Percentiles rank a stretch among this genome's conserved stretches.
phyloP scores from a whole-genome alignment of 2,888 invertebrate species.

The Rhodophaea formosa region DNA sequence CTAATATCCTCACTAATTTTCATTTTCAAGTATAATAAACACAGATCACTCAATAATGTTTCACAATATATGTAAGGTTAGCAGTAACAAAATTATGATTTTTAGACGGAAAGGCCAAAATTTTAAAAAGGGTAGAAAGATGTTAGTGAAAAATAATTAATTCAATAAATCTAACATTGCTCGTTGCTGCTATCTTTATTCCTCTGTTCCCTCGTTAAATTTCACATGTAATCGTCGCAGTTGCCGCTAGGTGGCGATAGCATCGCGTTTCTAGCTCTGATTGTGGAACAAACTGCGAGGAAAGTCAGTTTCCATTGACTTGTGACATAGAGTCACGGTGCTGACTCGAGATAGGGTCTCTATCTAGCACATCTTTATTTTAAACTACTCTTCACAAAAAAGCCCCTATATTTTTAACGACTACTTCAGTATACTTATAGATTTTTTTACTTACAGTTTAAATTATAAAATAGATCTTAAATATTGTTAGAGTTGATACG shows the following conservation, averaged over 20 bases:
- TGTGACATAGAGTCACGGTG: constrained; percentile 9
- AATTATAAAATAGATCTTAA: neutral
- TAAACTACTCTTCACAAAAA: too few species aligned
- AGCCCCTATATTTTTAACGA: too few species aligned
- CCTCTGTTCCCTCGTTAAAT: neutral
- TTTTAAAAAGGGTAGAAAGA: too few species aligned
- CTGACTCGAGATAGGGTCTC: neutral
- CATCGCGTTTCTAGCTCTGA: constrained; percentile 22
- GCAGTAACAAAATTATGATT: too few species aligned
- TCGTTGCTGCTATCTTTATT: neutral
- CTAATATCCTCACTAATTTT: too few species aligned
- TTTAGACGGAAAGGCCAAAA: too few species aligned
- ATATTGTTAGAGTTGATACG: neutral
- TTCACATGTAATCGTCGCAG: constrained; percentile 26
- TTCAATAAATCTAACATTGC: too few species aligned
- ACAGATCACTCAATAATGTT: too few species aligned
- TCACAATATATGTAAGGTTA: too few species aligned
- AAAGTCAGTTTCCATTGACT: constrained; percentile 17
- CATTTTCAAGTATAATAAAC: too few species aligned
- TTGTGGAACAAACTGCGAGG: constrained; percentile 8
- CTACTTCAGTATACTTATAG: too few species aligned
- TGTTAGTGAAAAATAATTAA: too few species aligned
- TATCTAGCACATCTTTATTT: neutral
- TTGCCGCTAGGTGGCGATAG: constrained; percentile 21
- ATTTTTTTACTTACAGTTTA: neutral